These are phyloP conservation scores for Actinostola sp. DNA, from an alignment of 92 coral and sea anemone genomes.

Conservation along the genomic window DNA sequence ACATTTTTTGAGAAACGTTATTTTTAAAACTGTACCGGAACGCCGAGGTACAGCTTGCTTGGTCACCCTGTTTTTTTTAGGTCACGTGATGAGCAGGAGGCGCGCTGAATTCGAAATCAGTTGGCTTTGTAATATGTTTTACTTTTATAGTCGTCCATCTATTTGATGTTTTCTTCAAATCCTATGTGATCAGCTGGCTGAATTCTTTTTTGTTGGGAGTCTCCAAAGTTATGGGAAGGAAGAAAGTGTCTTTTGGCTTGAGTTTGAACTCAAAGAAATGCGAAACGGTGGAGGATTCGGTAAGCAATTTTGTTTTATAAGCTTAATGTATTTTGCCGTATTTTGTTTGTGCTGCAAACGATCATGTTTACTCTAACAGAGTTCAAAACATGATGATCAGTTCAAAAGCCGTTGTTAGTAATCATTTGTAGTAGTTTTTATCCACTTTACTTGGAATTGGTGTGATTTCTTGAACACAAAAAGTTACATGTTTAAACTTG, in stretches of 20 bases:
- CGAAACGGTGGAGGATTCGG: conserved; percentile 14
- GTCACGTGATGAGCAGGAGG: conserved; percentile 18
- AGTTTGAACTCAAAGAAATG: conserved; percentile 22
- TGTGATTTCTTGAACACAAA: not conserved
- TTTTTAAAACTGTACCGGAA: too few species aligned
- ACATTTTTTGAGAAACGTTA: too few species aligned
- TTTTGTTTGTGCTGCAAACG: too few species aligned
- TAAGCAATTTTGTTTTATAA: not conserved
- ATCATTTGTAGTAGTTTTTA: not conserved
- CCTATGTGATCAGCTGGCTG: not conserved
- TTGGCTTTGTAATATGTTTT: conserved; percentile 20
- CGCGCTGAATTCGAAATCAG: conserved; percentile 44
- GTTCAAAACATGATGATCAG: too few species aligned
- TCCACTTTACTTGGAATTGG: too few species aligned
- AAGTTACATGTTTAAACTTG: conserved; percentile 37
- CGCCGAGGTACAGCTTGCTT: not conserved
- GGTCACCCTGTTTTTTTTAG: conserved; percentile 24
- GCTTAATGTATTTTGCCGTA: too few species aligned
- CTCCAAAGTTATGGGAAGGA: conserved; percentile 39
- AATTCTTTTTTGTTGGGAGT: not conserved
- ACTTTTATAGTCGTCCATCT: not conserved
- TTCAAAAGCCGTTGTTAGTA: too few species aligned
- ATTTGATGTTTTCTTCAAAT: not conserved
- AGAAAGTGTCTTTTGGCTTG: conserved; percentile 30
- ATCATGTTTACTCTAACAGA: too few species aligned